Evolutionary conservation across 2,113 vertebrate species (phyloP).

Genomic region (Macaca mulatta): DNA sequence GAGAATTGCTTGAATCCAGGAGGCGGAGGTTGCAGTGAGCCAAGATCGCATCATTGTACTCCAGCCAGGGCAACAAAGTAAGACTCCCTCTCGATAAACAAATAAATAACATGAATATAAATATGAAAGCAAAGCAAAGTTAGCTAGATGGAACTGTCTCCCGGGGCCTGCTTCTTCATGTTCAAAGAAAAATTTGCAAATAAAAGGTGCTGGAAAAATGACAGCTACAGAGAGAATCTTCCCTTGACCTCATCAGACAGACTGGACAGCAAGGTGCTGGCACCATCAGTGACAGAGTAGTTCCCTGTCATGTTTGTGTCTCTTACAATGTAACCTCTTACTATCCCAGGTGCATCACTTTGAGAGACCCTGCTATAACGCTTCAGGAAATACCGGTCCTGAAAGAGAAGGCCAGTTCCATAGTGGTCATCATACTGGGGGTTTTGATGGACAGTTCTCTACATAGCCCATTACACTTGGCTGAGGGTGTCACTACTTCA

Average conservation of each 20-base stretch:
- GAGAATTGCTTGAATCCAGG: too few relatives aligned
- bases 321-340: background rate
- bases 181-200: background rate
- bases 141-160: background rate
- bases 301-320: fast-evolving
- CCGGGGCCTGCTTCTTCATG: background rate
- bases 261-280: background rate
- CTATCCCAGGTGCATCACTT: background rate
- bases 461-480: background rate
- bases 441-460: background rate
- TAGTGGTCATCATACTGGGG: fast-evolving
- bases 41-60: too few relatives aligned
- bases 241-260: background rate
- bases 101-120: too few relatives aligned
- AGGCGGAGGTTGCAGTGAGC: too few relatives aligned
- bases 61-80: too few relatives aligned
- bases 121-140: background rate
- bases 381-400: background rate
- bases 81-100: too few relatives aligned
- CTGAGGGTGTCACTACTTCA: background rate
- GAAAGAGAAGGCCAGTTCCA: background rate
- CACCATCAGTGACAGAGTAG: background rate
- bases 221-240: background rate
- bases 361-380: background rate
- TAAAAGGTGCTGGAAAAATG: background rate